phyloP scores from a whole-genome alignment of 2,797 vertebrate species.

The Hyperoplus immaculatus region DNA sequence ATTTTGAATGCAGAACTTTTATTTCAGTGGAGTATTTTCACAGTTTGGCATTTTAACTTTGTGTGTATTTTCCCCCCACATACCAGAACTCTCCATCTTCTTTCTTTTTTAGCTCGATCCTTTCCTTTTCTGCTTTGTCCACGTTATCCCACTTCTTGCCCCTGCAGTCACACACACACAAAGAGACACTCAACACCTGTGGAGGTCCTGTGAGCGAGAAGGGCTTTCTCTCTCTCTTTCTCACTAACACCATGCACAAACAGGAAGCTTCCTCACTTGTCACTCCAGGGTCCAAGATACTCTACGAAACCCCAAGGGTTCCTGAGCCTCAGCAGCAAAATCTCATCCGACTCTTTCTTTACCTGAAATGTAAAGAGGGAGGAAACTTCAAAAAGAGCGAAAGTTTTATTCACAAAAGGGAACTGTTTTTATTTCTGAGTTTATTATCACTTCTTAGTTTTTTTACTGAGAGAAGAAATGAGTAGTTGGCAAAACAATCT shows the following conservation, averaged over 20 bases:
- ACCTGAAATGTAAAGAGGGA: slow-evolving; percentile 71
- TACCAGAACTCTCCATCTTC: slow-evolving; percentile 91
- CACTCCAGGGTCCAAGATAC: slow-evolving; percentile 87
- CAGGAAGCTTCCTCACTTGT: slow-evolving; percentile 77
- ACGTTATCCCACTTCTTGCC: slow-evolving; percentile 82
- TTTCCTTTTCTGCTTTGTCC: slow-evolving; percentile 76
- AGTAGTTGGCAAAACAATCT: background rate
- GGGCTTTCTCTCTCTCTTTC: background rate
- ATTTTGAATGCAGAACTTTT: too few relatives aligned
- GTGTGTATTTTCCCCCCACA: background rate
- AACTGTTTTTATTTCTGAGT: background rate
- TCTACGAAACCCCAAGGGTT: slow-evolving; percentile 90
- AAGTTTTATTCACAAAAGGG: background rate
- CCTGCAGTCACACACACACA: slow-evolving; percentile 66
- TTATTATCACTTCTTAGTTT: background rate
- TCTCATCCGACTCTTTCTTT: slow-evolving; percentile 65
- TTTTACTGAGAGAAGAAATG: background rate
- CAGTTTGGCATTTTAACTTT: background rate
- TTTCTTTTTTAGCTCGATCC: slow-evolving; percentile 75
- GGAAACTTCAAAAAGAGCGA: slow-evolving; percentile 24
- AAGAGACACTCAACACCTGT: slow-evolving; percentile 22
- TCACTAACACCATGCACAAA: slow-evolving; percentile 3
- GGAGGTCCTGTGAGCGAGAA: background rate
- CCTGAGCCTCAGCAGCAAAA: slow-evolving; percentile 82
- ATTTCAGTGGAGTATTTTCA: background rate